Base-by-base conservation (phyloP, 1,140 invertebrate genomes). In the Pemphigus obesinymphae region DNA sequence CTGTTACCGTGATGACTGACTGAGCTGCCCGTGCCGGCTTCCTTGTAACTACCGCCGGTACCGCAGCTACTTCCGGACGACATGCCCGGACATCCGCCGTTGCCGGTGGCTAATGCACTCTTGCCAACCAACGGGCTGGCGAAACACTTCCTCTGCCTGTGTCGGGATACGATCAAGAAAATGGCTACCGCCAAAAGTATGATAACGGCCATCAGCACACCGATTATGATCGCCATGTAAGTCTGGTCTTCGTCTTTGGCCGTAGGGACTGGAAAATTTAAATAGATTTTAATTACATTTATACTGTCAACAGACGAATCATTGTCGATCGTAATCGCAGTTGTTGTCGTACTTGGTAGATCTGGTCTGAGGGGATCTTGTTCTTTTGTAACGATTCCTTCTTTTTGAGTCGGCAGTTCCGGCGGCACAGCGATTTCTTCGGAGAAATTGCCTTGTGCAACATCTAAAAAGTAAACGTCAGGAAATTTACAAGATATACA, bases 221-320 rank as follows among this genome's bases (percentile, higher is more conserved):
- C 93, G 70, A 96, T 92, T 63, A 95, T 92, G 82, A 96, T 90
- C 7, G 93, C 94, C 88, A 96, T 91, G 87, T 93, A 93, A 2
- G 92, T 89, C 10, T 93, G 91, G 83, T 93, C 92, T 84, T 93
- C 92, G 84, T 92, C 89, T 73, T 90, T 90, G 0, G 91, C 91
- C 1, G 90, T 91, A 5, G 91, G 90, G 68, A 93, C 90, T 48
- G 85, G 2, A n/a, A n/a, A n/a, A n/a, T n/a, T n/a, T n/a, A 83
- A 83, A 43, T 43, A 50, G 2, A 78, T 2, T 0, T 70, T 26
- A 29, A 13, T 3, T 17, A 29, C 53, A 26, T 26, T 26, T 45
- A 45, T n/a, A 5, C 43, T 7, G 10, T 45, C 13, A 45, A 7
- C 43, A 11, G 43, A 7, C 43, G 43, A 45, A n/a, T n/a, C n/a